Percentiles rank a stretch among this genome's conserved stretches.
phyloP scores from a whole-genome alignment of 2,113 vertebrate genomes.

The Neotoma lepida region DNA sequence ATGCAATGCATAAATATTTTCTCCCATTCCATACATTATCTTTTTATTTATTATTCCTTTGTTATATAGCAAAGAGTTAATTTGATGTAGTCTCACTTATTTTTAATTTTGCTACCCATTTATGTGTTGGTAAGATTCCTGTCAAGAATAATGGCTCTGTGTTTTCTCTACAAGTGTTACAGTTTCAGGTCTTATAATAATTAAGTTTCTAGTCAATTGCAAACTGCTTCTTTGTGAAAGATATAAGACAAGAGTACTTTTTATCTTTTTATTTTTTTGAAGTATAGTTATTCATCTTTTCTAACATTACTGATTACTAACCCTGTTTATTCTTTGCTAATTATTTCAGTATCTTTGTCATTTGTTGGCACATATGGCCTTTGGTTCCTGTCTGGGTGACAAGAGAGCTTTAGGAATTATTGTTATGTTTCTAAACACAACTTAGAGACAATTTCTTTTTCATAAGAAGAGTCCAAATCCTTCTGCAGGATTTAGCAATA shows the following conservation, averaged over 20 bases:
- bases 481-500: background rate
- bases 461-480: background rate
- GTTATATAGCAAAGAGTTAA: background rate
- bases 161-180: background rate
- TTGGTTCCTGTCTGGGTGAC: background rate
- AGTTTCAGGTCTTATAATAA: background rate
- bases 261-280: background rate
- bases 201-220: background rate
- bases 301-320: background rate
- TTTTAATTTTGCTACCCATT: background rate
- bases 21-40: background rate
- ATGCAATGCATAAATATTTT: background rate
- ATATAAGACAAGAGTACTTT: background rate
- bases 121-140: background rate
- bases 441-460: background rate
- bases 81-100: background rate
- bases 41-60: background rate
- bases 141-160: background rate
- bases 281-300: background rate
- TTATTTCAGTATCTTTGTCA: background rate
- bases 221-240: background rate
- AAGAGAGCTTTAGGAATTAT: background rate
- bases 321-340: background rate
- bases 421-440: background rate
- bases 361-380: too few species aligned